These are phyloP conservation scores for Archocentrus centrarchus DNA, from an alignment of 2,113 vertebrate species.

Conservation along the genomic window DNA sequence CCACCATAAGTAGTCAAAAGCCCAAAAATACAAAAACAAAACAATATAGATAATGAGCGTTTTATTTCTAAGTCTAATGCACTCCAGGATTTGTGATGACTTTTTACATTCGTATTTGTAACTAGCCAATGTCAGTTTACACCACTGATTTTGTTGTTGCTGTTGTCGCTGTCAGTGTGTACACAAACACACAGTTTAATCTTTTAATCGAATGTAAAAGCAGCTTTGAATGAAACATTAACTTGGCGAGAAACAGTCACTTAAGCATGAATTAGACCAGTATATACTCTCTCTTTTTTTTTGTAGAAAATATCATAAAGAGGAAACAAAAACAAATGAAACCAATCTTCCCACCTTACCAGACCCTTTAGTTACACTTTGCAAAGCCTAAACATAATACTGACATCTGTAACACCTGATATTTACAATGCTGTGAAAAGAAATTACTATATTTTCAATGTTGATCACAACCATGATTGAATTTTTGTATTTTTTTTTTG, in stretches of 20 bases:
- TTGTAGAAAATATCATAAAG: slow-evolving; percentile 63
- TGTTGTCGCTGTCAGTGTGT: slow-evolving; percentile 58
- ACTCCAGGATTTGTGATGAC: slow-evolving; percentile 69
- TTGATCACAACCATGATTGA: slow-evolving; percentile 65
- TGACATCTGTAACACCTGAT: slow-evolving; percentile 80
- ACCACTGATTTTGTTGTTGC: slow-evolving; percentile 49
- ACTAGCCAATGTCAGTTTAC: slow-evolving; percentile 54
- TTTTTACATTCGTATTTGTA: slow-evolving; percentile 76
- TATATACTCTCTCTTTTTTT: slow-evolving; percentile 58
- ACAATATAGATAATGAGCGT: slow-evolving; percentile 47
- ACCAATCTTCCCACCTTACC: slow-evolving; percentile 55
- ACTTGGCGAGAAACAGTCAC: slow-evolving; percentile 75
- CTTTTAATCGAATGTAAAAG: slow-evolving; percentile 62
- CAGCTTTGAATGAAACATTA: slow-evolving; percentile 68
- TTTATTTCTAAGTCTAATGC: slow-evolving; percentile 73
- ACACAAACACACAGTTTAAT: slow-evolving; percentile 61
- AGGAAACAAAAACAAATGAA: slow-evolving; percentile 48
- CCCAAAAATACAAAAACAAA: slow-evolving; percentile 36
- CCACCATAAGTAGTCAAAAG: slow-evolving; percentile 27
- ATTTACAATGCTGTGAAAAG: slow-evolving; percentile 80
- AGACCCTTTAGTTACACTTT: slow-evolving; percentile 79
- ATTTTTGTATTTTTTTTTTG: slow-evolving; percentile 48
- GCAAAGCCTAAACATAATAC: slow-evolving; percentile 80
- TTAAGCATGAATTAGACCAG: slow-evolving; percentile 68
- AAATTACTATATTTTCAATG: slow-evolving; percentile 69